These are phyloP conservation scores for Megathymus violae DNA, from an alignment of 1,140 invertebrate species.

Conservation along the genomic window DNA sequence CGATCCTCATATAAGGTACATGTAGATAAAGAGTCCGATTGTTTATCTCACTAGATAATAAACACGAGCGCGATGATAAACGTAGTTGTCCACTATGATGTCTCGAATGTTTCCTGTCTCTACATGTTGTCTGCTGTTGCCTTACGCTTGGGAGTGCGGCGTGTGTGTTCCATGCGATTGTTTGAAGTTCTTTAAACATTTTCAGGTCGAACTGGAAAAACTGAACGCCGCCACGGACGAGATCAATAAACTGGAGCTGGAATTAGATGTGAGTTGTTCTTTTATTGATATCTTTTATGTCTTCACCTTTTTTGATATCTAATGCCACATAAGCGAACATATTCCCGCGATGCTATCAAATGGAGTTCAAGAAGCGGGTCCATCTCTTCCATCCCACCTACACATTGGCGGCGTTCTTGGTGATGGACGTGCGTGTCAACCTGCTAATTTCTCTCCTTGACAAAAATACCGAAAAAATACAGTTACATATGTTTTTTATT, in stretches of 20 bases:
- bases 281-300: constrained; percentile 15
- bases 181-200: constrained; percentile 68
- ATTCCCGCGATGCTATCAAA: no score
- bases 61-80: constrained; percentile 39
- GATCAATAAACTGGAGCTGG: constrained; percentile 97
- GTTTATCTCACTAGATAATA: constrained; percentile 50
- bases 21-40: constrained; percentile 44
- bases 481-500: no score
- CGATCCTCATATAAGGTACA: constrained; percentile 66
- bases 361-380: no score
- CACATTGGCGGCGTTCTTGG: no score
- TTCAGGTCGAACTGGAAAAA: constrained; percentile 96
- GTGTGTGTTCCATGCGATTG: constrained; percentile 69
- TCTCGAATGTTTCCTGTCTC: constrained; percentile 78
- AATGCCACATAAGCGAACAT: no score
- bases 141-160: constrained; percentile 60
- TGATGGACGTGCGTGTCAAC: no score
- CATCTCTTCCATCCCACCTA: no score
- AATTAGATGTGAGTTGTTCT: constrained; percentile 92
- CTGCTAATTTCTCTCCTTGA: no score
- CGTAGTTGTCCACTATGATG: constrained; percentile 47
- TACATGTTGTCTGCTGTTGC: constrained; percentile 76
- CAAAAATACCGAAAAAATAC: no score
- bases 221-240: constrained; percentile 97
- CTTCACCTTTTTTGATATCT: no score